Base-by-base conservation (phyloP, 2,113 vertebrate genomes). In the Siphamia tubifer region DNA sequence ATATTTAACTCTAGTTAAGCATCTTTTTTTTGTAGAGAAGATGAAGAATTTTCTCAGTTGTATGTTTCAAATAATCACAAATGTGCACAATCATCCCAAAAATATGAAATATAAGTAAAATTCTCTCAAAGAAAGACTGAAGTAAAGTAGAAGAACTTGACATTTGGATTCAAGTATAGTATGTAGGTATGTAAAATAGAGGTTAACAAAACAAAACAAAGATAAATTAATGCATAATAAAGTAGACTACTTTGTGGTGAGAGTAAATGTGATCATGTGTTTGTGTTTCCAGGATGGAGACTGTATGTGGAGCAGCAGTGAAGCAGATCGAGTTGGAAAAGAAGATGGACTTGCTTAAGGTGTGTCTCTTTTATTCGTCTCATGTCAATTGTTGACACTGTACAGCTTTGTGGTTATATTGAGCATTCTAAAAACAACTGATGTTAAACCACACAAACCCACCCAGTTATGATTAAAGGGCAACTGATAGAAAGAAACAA, bases 271-370 rank as follows among this genome's bases (percentile, higher is more conserved):
- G 34, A 57, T 15, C 24, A 4, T 67, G 9, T 56, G 32, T 70
- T 21, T 72, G 27, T 76, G 60, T 8, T 79, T 78, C 48, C 90
- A 99, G 98, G 81, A 54, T 99, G 54, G 95, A 97, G 89, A 95
- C 94, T 0, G 70, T 96, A 54, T 95, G 94, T 12, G 94, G 93
- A 48, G 92, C 91, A 48, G 74, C 93, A 48, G 85, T 97, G 76
- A 94, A 94, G 90, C 94, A 91, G 84, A 88, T 92, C 51, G 95
- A 98, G 80, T 92, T 99, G 3, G 94, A 98, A 90, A 91, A 91
- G 86, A 96, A 85, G 69, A 84, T 96, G 79, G 89, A 90, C 34
- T 38, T 72, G 8, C 92, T 99, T 25, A 96, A 98, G 96, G 98
- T 99, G 83, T 7, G 78, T 86, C 4, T 78, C 63, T 40, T 15